These are phyloP conservation scores for Ladona fulva DNA, from an alignment of 1,140 invertebrate species.

Conservation along the genomic window DNA sequence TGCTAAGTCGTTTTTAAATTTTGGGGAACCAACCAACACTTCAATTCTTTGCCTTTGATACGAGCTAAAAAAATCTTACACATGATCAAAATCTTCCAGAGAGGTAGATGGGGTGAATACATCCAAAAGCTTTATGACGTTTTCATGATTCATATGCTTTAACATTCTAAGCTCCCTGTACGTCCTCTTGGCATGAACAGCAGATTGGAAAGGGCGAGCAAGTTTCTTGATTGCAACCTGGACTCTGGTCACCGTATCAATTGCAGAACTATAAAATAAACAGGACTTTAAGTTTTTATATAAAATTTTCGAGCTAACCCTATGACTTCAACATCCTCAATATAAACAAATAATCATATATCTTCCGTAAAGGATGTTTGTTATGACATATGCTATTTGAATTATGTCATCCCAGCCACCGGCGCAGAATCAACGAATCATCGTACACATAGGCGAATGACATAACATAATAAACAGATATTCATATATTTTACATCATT, in stretches of 20 bases:
- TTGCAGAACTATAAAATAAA: constrained; percentile 59
- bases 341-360: neutral
- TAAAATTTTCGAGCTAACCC: neutral
- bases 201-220: constrained; percentile 93
- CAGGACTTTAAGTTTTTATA: neutral
- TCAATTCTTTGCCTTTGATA: too few relatives aligned
- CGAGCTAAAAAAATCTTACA: constrained; percentile 52
- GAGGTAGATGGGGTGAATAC: constrained; percentile 73
- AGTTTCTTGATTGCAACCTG: constrained; percentile 98
- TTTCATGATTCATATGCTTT: constrained; percentile 99
- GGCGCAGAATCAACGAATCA: too few relatives aligned
- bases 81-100: constrained; percentile 75
- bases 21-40: too few relatives aligned
- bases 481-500: too few relatives aligned
- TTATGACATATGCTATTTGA: constrained; percentile 3
- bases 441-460: too few relatives aligned
- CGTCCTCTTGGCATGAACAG: constrained; percentile 96
- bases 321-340: too few relatives aligned
- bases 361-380: neutral
- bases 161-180: constrained; percentile 93
- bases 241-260: constrained; percentile 59
- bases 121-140: constrained; percentile 84
- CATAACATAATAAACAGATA: too few relatives aligned
- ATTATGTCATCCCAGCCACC: neutral
- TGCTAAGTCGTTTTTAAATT: too few relatives aligned